Base-by-base conservation (phyloP, 2,888 invertebrate species). In the Lysandra coridon region DNA sequence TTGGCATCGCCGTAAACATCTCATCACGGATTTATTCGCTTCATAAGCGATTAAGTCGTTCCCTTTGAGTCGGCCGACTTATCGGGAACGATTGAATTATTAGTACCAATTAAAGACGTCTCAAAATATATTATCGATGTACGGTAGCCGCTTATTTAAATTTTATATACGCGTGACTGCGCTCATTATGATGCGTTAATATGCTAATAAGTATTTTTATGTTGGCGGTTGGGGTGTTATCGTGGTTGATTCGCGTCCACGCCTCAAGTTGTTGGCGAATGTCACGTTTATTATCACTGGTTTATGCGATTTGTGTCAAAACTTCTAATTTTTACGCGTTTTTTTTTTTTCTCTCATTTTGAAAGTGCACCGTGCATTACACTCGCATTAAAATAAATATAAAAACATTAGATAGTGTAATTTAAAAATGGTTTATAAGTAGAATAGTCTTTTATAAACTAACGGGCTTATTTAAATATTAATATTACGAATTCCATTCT, bases 101-200 rank as follows among this genome's bases (percentile, higher is more conserved):
- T 92, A 92, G 90, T 89, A 89, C 87, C 91, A 90, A 90, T 91
- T 92, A 92, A 89, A 89, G 86, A 90, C 88, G 86, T 89, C 89
- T 87, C 89, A 90, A 91, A 92, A 91, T 91, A 90, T 87, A 88
- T 92, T 93, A 94, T 94, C 93, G 92, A 93, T 92, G 91, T 91
- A 93, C 94, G 89, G 94, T 92, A 94, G 94, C 93, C 85, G 87
- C 88, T 92, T 89, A 90, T 93, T 92, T 87, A 92, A 92, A 93
- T 93, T 92, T 90, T 88, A 90, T 91, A 88, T 88, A 89, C 90
- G 92, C 93, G 89, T 92, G 91, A 91, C 91, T 92, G 89, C 87
- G 89, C 89, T 91, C 89, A 88, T 92, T 92, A 92, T 86, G 87
- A 89, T 88, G 84, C 83, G 86, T 83, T 83, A 82, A 85, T 84